Evolutionary conservation across 1,140 invertebrate species (phyloP).

Genomic region (Lepeophtheirus salmonis): DNA sequence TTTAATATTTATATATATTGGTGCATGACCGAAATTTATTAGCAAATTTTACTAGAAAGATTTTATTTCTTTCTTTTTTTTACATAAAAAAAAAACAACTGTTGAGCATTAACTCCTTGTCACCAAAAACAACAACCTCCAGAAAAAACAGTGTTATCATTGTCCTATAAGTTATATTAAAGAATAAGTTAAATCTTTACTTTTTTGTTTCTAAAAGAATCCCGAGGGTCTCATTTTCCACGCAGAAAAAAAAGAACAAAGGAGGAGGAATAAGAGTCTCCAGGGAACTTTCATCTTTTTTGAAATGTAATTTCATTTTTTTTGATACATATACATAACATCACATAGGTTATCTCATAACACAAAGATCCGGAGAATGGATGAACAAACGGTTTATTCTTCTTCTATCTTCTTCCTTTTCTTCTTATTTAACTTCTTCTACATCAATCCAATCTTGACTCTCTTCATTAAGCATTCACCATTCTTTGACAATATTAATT

Average conservation of each 20-base stretch:
- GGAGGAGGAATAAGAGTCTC: slow-evolving; percentile 4
- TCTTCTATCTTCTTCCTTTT: background rate
- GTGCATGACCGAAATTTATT: no score
- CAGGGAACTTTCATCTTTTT: background rate
- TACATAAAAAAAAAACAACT: no score
- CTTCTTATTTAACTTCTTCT: no score
- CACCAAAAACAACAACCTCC: no score
- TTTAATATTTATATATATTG: no score
- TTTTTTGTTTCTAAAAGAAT: background rate
- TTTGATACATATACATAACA: background rate
- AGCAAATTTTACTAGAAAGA: no score
- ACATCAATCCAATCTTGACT: background rate
- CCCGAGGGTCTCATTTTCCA: background rate
- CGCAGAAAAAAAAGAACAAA: slow-evolving; percentile 1
- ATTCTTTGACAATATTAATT: background rate
- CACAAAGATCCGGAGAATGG: no score
- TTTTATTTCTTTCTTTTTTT: no score
- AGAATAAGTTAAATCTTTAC: no score
- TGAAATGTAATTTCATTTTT: background rate
- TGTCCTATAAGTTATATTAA: no score
- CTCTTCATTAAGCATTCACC: background rate
- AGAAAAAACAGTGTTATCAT: no score
- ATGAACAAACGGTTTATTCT: background rate
- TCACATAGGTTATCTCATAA: background rate
- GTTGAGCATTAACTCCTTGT: no score